Conservation (phyloP, 92 coral and sea anemone genomes). For the Plumapathes pennacea region DNA sequence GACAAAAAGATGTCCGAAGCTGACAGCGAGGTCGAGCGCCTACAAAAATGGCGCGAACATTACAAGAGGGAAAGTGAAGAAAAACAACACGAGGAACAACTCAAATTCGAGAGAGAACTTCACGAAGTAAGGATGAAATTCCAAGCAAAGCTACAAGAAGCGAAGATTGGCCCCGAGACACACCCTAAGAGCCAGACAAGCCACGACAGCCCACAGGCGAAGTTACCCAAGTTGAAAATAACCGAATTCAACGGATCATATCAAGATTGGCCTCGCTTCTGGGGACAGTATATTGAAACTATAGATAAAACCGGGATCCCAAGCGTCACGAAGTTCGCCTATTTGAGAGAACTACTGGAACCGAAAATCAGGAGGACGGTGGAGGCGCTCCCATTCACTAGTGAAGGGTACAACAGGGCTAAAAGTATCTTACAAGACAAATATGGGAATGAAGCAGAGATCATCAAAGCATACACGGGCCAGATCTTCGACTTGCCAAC, state of each 20-base stretch:
- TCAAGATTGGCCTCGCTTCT: constrained; percentile 37
- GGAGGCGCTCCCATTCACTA: constrained; percentile 40
- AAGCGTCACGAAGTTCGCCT: constrained; percentile 38
- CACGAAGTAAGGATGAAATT: constrained; percentile 40
- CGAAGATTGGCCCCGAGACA: constrained; percentile 1
- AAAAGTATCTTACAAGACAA: constrained; percentile 36
- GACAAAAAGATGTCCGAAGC: constrained; percentile 14
- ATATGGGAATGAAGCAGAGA: constrained; percentile 49
- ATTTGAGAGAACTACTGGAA: constrained; percentile 31
- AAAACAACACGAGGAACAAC: constrained; percentile 25
- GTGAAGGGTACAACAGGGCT: constrained; percentile 54
- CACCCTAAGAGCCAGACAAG: too few relatives aligned
- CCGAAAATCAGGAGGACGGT: constrained; percentile 19
- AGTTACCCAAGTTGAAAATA: constrained; percentile 30
- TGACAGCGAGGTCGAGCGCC: constrained; percentile 7
- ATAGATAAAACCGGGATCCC: constrained; percentile 28
- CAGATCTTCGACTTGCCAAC: constrained; percentile 48
- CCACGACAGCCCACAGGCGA: too few relatives aligned
- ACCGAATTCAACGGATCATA: constrained; percentile 21
- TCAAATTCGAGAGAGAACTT: constrained; percentile 36
- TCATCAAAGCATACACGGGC: constrained; percentile 36
- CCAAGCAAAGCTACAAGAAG: constrained; percentile 18
- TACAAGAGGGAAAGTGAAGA: background rate
- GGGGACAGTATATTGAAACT: constrained; percentile 23
- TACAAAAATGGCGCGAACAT: constrained; percentile 2